Evolutionary conservation across 1,140 invertebrate genomes (phyloP), one percentile per base, ranked within the genome.

Genomic region (Zeugodacus cucurbitae): DNA sequence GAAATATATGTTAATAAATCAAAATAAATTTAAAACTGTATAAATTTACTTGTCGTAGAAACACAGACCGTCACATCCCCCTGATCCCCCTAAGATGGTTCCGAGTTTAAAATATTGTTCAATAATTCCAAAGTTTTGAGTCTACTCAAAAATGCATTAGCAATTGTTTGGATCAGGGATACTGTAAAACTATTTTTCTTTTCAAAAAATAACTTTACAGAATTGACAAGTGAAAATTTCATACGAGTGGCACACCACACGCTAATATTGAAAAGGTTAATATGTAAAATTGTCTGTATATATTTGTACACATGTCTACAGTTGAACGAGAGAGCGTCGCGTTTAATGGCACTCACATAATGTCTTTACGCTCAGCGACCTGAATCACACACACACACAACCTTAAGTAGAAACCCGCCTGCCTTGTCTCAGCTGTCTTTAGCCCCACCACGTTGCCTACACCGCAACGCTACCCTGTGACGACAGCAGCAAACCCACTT

Each of bases 401-500:
- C 14, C 10, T 6, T 0, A 62, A 62, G 14, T 5, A 54, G 2
- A 17, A 54, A 54, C 11, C 2, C 5, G 48, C 48, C 11, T 32
- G 26, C 7, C 1, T 26, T 64, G 2, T 64, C 29, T 14, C 3
- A 70, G 7, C 10, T 70, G 14, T 29, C 64, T 70, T 70, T 29
- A 34, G 26, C 64, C 32, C 64, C 32, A 34, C 64, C 32, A 34
- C 26, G 17, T 70, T 70, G 64, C 20, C 64, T 32, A 29, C 48
- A 10, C n/a, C 41, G 4, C 29, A 26, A 8, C 41, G 7, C 4
- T 41, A 29, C 44, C 2, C 44, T 26, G 41, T 82, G 74, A 82
- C 74, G 74, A 29, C 74, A 82, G 74, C 74, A 82, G 74, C 74
- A 82, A 82, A 82, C 34, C 41, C 41, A 34, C 41, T 82, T 82